Evolutionary conservation across 2,797 vertebrate genomes (phyloP).

Genomic region (Pseudomugil gertrudae): DNA sequence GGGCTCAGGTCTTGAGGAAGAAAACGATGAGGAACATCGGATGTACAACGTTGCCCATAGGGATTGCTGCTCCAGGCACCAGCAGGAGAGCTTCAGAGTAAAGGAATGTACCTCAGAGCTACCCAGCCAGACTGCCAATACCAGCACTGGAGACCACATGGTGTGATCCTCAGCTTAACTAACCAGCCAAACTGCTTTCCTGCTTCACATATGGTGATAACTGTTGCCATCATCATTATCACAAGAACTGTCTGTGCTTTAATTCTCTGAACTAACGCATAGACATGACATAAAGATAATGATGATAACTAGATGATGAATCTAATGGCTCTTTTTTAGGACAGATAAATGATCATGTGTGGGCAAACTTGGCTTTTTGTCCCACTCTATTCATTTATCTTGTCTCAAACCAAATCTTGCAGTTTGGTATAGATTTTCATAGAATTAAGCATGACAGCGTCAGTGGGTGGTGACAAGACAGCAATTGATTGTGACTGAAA

Average conservation of each 20-base stretch:
- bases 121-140: constrained; percentile 60
- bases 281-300: constrained; percentile 39
- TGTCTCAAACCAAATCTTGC: constrained; percentile 41
- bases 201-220: constrained; percentile 35
- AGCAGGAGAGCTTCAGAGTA: constrained; percentile 64
- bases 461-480: constrained; percentile 26
- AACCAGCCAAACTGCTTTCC: constrained; percentile 46
- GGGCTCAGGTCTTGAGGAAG: constrained; percentile 76
- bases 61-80: constrained; percentile 75
- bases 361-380: constrained; percentile 33
- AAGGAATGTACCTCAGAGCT: constrained; percentile 70
- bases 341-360: constrained; percentile 30
- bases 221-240: constrained; percentile 46
- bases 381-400: constrained; percentile 33
- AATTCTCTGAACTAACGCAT: constrained; percentile 44
- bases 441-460: neutral
- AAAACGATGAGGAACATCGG: constrained; percentile 67
- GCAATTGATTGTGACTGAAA: constrained; percentile 53
- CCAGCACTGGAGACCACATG: constrained; percentile 76
- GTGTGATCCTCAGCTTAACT: constrained; percentile 70
- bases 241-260: constrained; percentile 48
- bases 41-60: constrained; percentile 69
- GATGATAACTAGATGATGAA: constrained; percentile 47
- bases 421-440: constrained; percentile 21
- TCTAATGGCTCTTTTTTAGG: constrained; percentile 39